Percentiles rank a stretch among this genome's conserved stretches.
phyloP scores from a whole-genome alignment of 2,888 invertebrate genomes.

The Antitype chi region DNA sequence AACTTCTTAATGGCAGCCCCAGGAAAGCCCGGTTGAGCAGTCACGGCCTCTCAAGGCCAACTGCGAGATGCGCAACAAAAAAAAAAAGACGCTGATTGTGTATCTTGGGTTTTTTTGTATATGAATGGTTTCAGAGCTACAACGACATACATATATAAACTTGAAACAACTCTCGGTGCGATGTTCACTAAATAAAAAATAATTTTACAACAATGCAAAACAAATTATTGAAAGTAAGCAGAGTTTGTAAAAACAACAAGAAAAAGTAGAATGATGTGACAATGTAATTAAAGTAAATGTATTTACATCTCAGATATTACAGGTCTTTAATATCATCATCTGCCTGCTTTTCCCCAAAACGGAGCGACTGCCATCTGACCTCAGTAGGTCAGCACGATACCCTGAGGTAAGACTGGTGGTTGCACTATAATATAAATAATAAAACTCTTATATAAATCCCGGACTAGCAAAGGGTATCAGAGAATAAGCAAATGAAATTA shows the following conservation, averaged over 20 bases:
- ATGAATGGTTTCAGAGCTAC: not conserved
- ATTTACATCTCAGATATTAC: not conserved
- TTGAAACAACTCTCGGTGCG: not conserved
- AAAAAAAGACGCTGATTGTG: no score
- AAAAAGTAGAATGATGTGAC: not conserved
- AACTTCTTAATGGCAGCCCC: no score
- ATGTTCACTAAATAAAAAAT: slow-evolving; percentile 25
- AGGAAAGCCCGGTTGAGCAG: no score
- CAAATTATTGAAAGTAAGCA: slow-evolving; percentile 41
- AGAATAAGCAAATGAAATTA: not conserved
- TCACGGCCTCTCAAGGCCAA: no score
- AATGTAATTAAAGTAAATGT: not conserved
- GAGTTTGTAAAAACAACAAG: slow-evolving; percentile 17
- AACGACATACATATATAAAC: not conserved
- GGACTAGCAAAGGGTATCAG: slow-evolving; percentile 17
- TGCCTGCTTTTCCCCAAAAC: not conserved
- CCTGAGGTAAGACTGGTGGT: not conserved
- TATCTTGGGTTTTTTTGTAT: no score
- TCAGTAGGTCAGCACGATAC: not conserved
- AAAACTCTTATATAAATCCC: not conserved
- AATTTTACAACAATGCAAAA: slow-evolving; percentile 4
- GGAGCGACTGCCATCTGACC: not conserved
- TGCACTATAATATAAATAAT: not conserved
- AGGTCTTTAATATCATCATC: not conserved
- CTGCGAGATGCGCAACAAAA: no score